A percentile compares a stretch with the other conserved stretches of the same genome.
These are phyloP conservation scores for Pristis pectinata DNA, from an alignment of 2,797 vertebrate species.

Conservation along the genomic window DNA sequence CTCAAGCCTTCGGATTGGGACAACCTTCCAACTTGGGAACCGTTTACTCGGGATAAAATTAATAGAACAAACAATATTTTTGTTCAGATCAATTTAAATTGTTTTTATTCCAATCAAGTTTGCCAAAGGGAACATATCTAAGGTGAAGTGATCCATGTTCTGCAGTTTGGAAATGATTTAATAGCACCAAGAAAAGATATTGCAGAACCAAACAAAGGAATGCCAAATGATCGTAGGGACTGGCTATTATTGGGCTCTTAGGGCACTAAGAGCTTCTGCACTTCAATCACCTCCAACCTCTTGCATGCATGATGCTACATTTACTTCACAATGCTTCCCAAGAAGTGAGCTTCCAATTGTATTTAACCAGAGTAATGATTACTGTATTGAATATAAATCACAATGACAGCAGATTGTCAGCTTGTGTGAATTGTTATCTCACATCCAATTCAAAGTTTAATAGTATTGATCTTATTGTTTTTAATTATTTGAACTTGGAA, in stretches of 20 bases:
- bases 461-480: not conserved
- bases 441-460: not conserved
- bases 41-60: too few species aligned
- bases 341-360: not conserved
- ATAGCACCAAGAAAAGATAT: not conserved
- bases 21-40: too few species aligned
- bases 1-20: too few species aligned
- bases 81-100: too few species aligned
- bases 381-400: not conserved
- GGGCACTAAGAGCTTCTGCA: not conserved
- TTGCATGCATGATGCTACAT: too few species aligned
- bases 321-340: too few species aligned
- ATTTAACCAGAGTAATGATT: not conserved
- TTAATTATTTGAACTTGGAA: not conserved
- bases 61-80: too few species aligned
- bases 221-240: not conserved
- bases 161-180: not conserved
- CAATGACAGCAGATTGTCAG: not conserved
- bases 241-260: too few species aligned
- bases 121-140: too few species aligned
- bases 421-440: not conserved
- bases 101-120: too few species aligned
- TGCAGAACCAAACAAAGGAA: not conserved
- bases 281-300: not conserved
- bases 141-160: not conserved